A percentile compares a stretch with the other conserved stretches of the same genome.
Conservation (phyloP, 2,113 vertebrate genomes). For the Gopherus evgoodei region DNA sequence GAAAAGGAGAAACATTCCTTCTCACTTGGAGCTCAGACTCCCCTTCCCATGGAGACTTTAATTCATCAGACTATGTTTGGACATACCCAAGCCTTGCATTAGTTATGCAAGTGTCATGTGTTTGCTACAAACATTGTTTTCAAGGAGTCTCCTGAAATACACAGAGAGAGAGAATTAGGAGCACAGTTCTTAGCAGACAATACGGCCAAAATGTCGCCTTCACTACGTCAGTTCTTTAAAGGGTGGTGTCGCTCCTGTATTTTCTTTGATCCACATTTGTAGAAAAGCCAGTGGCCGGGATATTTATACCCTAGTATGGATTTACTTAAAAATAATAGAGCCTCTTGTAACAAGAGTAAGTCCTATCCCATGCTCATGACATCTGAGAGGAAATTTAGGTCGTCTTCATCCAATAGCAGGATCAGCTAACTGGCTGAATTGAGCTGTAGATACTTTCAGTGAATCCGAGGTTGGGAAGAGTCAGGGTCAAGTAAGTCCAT, state of each 20-base stretch:
- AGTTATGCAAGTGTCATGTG: accelerated
- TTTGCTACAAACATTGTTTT: background rate
- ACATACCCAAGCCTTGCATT: background rate
- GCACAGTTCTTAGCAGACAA: background rate
- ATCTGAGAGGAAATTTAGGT: background rate
- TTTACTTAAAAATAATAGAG: background rate
- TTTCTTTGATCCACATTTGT: background rate
- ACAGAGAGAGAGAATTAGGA: background rate
- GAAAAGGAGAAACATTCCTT: background rate
- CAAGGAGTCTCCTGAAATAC: background rate
- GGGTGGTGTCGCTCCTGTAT: background rate
- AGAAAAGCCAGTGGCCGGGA: background rate
- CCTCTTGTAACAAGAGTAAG: background rate
- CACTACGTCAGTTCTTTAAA: background rate
- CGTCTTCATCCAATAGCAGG: background rate
- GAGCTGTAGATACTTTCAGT: background rate
- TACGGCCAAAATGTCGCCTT: background rate
- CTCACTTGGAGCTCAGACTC: background rate
- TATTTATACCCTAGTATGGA: background rate
- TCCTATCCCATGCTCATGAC: background rate
- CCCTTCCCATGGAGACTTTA: background rate
- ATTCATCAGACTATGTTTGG: background rate
- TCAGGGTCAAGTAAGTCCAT: background rate
- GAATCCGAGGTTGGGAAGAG: background rate
- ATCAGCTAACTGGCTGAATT: background rate